Evolutionary conservation across 1,140 invertebrate genomes (phyloP).

Genomic region (Lucilia cuprina): DNA sequence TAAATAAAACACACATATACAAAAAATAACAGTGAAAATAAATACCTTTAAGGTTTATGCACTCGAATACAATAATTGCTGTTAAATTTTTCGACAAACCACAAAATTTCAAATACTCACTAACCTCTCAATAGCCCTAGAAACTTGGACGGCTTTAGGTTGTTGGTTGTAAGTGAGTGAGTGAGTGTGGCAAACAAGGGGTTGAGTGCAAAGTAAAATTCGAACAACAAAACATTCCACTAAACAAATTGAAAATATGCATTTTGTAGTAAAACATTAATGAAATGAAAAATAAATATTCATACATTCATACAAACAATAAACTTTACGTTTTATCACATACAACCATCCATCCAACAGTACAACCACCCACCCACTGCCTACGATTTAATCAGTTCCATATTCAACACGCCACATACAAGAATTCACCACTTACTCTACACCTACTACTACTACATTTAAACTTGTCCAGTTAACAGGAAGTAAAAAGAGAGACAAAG

Average conservation of each 20-base stretch:
- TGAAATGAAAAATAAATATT: background rate
- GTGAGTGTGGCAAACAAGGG: background rate
- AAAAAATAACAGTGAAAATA: background rate
- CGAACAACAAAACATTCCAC: background rate
- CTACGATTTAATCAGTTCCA: background rate
- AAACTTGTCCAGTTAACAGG: background rate
- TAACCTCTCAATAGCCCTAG: background rate
- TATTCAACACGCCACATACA: background rate
- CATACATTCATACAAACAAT: background rate
- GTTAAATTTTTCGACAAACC: slow-evolving; percentile 18
- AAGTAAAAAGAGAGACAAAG: background rate
- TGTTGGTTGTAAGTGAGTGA: background rate
- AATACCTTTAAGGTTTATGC: slow-evolving; percentile 8
- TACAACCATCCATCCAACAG: background rate
- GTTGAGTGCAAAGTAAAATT: background rate
- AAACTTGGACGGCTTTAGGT: background rate
- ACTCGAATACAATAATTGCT: slow-evolving; percentile 16
- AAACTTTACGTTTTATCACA: background rate
- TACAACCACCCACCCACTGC: background rate
- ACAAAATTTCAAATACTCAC: slow-evolving; percentile 21
- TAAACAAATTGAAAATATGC: background rate
- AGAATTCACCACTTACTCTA: background rate
- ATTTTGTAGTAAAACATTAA: slow-evolving; percentile 12
- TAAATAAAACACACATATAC: background rate
- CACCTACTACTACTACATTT: background rate